These are phyloP conservation scores for Diceros bicornis DNA, from an alignment of 2,797 vertebrate genomes.

Conservation along the genomic window DNA sequence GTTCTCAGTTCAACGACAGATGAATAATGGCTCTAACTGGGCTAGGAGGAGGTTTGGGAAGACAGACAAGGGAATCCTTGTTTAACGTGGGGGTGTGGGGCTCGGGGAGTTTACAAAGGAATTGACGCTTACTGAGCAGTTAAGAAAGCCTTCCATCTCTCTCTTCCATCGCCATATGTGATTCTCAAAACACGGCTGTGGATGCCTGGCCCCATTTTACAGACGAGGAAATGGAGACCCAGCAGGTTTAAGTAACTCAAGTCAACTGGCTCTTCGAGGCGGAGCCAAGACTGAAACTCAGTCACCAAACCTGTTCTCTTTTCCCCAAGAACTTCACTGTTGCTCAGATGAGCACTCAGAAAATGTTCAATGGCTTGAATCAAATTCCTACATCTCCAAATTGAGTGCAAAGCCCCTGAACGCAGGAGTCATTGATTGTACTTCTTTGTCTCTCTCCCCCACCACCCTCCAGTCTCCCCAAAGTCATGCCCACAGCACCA, in stretches of 20 bases:
- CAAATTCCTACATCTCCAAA: neutral
- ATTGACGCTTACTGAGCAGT: neutral
- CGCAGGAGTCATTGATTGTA: neutral
- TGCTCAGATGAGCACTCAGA: neutral
- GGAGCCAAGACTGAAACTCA: neutral
- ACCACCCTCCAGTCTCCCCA: neutral
- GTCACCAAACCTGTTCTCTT: neutral
- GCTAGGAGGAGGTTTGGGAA: neutral
- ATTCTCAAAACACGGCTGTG: neutral
- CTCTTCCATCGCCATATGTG: accelerated
- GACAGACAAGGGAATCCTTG: neutral
- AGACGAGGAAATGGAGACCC: neutral
- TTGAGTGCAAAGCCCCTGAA: neutral
- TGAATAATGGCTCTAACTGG: neutral
- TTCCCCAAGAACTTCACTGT: no score
- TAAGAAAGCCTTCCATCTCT: slow-evolving; percentile 57
- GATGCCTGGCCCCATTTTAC: neutral
- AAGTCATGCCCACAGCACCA: accelerated
- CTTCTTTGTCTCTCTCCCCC: neutral
- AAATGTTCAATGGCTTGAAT: neutral
- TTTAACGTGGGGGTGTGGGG: neutral
- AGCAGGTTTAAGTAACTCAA: neutral
- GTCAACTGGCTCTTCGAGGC: no score
- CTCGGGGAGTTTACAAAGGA: neutral
- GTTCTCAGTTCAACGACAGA: neutral